These are phyloP conservation scores for Sphaerophoria taeniata DNA, from an alignment of 2,888 invertebrate species.

Conservation along the genomic window DNA sequence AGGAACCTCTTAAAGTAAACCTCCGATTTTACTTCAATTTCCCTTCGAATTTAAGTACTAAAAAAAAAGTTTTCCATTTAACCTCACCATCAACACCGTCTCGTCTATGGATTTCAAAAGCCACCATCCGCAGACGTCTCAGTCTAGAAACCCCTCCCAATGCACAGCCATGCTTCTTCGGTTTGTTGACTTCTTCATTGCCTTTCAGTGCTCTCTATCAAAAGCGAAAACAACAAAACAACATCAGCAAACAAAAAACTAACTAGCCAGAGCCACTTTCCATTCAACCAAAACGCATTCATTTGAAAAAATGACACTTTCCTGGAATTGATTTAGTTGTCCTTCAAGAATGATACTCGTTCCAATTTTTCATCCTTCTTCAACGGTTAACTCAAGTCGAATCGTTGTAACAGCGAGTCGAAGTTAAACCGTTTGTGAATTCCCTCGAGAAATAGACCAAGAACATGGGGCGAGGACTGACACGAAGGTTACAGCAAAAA, in stretches of 20 bases:
- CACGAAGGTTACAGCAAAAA: conserved; percentile 52
- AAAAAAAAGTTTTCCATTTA: background rate
- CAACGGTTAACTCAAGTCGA: background rate
- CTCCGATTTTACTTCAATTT: too few relatives aligned
- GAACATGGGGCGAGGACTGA: background rate
- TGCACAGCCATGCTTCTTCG: background rate
- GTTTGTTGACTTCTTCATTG: conserved; percentile 16
- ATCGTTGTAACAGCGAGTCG: background rate
- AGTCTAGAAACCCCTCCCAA: too few relatives aligned
- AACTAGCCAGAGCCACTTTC: conserved; percentile 48
- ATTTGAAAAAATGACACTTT: conserved; percentile 72
- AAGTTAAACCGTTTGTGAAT: conserved; percentile 23
- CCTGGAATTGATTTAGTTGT: conserved; percentile 73
- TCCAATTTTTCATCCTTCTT: background rate
- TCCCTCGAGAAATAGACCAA: background rate
- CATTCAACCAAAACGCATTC: conserved; percentile 62
- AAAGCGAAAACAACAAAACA: background rate
- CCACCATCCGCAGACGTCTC: background rate
- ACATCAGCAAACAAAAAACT: conserved; percentile 36
- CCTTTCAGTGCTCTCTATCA: background rate
- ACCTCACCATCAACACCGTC: conserved; percentile 2
- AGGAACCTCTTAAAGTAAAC: too few relatives aligned
- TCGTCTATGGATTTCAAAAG: conserved; percentile 6
- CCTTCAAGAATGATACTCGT: conserved; percentile 39
- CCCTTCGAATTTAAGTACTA: too few relatives aligned